Conservation (phyloP, 2,113 vertebrate genomes). For the Delphinapterus leucas region DNA sequence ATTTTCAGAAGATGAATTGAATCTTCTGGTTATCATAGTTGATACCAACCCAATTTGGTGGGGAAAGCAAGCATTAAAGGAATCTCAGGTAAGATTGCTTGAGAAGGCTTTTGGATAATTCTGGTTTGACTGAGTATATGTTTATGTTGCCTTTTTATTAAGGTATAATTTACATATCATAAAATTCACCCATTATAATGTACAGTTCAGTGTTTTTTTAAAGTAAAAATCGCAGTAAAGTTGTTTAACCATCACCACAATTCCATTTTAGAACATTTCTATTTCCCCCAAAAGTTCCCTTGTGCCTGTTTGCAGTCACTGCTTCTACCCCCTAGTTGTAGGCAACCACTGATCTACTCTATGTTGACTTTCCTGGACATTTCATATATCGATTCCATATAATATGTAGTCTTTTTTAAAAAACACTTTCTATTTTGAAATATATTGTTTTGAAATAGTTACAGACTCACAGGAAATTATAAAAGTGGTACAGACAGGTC, state of each 20-base stretch:
- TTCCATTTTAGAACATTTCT: neutral
- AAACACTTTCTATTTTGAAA: neutral
- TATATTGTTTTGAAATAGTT: neutral
- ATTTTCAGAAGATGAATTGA: conserved; percentile 92
- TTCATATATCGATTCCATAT: neutral
- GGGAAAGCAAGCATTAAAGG: conserved; percentile 91
- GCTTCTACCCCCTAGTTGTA: neutral
- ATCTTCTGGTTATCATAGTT: conserved; percentile 90
- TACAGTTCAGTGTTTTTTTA: neutral
- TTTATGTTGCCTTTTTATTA: neutral
- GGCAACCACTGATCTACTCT: neutral
- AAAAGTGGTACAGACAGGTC: neutral
- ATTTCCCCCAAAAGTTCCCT: accelerated
- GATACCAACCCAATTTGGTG: conserved; percentile 98
- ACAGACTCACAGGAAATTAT: neutral
- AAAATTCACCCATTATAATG: neutral
- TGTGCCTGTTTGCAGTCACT: accelerated
- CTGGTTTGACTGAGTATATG: neutral
- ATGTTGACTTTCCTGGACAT: neutral
- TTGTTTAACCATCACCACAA: neutral
- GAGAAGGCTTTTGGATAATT: neutral
- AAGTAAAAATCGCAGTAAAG: neutral
- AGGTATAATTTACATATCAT: neutral
- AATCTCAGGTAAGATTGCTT: conserved; percentile 86
- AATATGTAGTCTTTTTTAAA: neutral